Evolutionary conservation across 1,140 invertebrate species (phyloP).

Genomic region (Linepithema humile): DNA sequence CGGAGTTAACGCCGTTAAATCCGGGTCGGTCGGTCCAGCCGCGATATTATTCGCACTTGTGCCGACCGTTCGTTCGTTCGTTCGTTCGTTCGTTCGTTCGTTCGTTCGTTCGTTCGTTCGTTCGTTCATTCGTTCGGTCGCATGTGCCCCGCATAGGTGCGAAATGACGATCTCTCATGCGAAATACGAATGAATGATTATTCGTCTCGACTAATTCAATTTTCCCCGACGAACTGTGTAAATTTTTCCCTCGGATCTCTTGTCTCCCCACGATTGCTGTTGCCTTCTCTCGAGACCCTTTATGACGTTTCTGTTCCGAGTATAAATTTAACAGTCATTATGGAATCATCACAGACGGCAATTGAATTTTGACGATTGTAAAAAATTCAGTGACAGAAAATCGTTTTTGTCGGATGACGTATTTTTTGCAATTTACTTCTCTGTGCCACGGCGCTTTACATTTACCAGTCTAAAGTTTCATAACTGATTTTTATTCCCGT

Average conservation of each 20-base stretch:
- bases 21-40: slow-evolving; percentile 72
- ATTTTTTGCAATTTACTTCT: neutral
- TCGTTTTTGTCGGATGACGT: neutral
- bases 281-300: neutral
- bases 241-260: neutral
- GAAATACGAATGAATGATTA: slow-evolving; percentile 69
- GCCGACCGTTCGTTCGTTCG: slow-evolving; percentile 11
- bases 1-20: slow-evolving; percentile 79
- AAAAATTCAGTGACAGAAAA: neutral
- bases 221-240: slow-evolving; percentile 49
- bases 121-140: neutral
- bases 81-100: neutral
- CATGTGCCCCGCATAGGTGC: neutral
- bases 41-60: slow-evolving; percentile 75
- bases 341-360: neutral
- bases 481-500: neutral
- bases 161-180: slow-evolving; percentile 56
- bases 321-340: slow-evolving; percentile 22
- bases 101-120: too few relatives aligned
- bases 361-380: neutral
- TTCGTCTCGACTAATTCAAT: slow-evolving; percentile 65
- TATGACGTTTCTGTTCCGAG: neutral
- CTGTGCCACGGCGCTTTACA: too few relatives aligned
- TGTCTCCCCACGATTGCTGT: neutral
- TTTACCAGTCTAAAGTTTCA: neutral